Base-by-base conservation (phyloP, 2,797 vertebrate species). In the Lutjanus campechanus region DNA sequence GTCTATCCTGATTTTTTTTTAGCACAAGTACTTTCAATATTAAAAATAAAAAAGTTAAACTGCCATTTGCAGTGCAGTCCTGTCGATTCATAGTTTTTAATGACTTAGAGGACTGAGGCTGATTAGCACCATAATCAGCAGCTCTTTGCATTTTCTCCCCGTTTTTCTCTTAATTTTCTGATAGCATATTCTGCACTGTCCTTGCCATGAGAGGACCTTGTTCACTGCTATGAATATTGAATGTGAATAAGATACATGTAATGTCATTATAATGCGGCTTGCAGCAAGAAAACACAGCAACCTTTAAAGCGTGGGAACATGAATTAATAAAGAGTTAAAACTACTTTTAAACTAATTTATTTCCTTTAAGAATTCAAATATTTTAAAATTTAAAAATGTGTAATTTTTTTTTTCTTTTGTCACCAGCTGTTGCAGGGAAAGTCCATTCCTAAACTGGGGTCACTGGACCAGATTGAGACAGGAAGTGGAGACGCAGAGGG, bases 341-440 rank as follows among this genome's bases (percentile, higher is more conserved):
- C 5, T 12, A 15, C 22, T 64, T 25, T 77, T 43, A 29, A 64
- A 17, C 4, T 1, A n/a, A 20, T 73, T 43, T 29, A 46, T 36
- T 36, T 58, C 29, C 44, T 13, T 59, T 20, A 7, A 36, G 65
- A 66, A 65, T 25, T 15, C 7, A 0, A 8, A 2, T 44, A 41
- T 20, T 47, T 59, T 36, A 11, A 15, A 5, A 16, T 40, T n/a
- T 7, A 19, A 40, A 63, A 46, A 46, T 17, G 1, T 51, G 0
- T 63, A 1, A n/a, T n/a, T n/a, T 62, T 67, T 69, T 63, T 41
- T 1, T 0, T 79, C 46, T 49, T 20, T 73, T 44, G 7, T 15
- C 50, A 83, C 79, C 73, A 98, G 97, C 82, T 97, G 68, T 78
- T 98, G 64, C 97, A 97, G 89, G 96, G 95, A 8, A 96, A 96